These are phyloP conservation scores for Ptiloglossa arizonensis DNA, from an alignment of 1,140 invertebrate genomes.

Conservation along the genomic window DNA sequence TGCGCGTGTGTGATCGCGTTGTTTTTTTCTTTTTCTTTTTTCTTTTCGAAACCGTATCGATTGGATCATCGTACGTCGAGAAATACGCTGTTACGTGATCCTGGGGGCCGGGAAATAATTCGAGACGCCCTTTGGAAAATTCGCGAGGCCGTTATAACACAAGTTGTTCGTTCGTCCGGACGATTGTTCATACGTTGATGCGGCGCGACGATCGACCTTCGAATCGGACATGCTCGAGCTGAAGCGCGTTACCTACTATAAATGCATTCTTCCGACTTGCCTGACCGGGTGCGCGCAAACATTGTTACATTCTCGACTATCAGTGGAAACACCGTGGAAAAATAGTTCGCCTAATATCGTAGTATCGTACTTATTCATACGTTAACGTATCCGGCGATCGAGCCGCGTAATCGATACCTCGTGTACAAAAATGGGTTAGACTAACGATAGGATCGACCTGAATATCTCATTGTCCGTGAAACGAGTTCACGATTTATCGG, in stretches of 20 bases:
- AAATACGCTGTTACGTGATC: not conserved
- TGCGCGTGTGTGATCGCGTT: not conserved
- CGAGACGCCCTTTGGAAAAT: not conserved
- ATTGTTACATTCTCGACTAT: conserved; percentile 34
- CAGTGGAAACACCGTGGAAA: conserved; percentile 58
- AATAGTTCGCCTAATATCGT: conserved; percentile 59
- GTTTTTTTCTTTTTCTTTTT: not conserved
- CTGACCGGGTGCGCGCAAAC: conserved; percentile 21
- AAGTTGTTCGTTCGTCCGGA: not conserved
- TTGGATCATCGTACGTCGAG: not conserved
- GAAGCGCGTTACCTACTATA: conserved; percentile 35
- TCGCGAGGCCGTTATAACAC: not conserved
- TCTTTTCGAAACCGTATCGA: not conserved
- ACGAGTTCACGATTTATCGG: not conserved
- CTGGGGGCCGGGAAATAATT: not conserved
- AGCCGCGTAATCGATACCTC: conserved; percentile 16
- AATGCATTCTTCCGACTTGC: conserved; percentile 52
- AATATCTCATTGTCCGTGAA: conserved; percentile 1
- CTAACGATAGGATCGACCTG: conserved; percentile 22
- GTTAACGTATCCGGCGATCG: conserved; percentile 3
- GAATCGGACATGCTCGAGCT: not conserved
- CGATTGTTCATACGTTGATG: not conserved
- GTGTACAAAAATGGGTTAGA: conserved; percentile 35
- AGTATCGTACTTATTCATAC: conserved; percentile 26
- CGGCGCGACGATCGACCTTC: not conserved